phyloP scores from a whole-genome alignment of 2,797 vertebrate species.

The Microtus agrestis region DNA sequence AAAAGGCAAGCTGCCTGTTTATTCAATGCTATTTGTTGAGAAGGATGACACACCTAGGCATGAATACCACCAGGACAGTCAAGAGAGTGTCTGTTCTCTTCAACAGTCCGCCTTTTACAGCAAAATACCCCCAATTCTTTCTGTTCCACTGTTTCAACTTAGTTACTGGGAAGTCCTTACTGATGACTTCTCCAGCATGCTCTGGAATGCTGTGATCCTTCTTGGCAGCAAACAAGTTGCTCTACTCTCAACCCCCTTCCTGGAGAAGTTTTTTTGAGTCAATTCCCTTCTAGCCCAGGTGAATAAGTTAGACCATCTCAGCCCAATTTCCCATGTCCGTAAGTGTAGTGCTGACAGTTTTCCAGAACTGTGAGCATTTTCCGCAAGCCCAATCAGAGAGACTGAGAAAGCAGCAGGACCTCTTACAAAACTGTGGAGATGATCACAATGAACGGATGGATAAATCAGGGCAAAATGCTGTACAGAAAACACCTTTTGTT shows the following conservation, averaged over 20 bases:
- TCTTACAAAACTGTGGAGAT: not conserved
- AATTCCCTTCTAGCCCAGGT: not conserved
- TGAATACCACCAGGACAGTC: not conserved
- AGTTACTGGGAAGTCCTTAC: not conserved
- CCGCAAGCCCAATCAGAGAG: not conserved
- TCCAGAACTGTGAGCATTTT: not conserved
- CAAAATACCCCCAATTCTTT: not conserved
- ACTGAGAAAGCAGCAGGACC: not conserved
- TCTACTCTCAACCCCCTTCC: not conserved
- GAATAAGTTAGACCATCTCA: not conserved
- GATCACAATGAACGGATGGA: not conserved
- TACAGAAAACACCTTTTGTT: not conserved
- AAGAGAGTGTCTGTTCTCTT: not conserved
- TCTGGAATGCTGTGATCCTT: not conserved
- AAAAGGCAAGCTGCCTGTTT: not conserved
- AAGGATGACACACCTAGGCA: fast-evolving
- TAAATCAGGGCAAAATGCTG: not conserved
- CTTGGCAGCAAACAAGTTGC: not conserved
- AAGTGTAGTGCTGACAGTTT: not conserved
- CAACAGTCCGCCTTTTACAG: not conserved
- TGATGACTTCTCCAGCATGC: no score
- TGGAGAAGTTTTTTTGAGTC: not conserved
- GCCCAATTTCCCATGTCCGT: not conserved
- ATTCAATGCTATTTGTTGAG: not conserved
- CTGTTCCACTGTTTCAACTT: fast-evolving